Evolutionary conservation across 2,797 vertebrate genomes (phyloP).

Genomic region (Poecilia wingei): DNA sequence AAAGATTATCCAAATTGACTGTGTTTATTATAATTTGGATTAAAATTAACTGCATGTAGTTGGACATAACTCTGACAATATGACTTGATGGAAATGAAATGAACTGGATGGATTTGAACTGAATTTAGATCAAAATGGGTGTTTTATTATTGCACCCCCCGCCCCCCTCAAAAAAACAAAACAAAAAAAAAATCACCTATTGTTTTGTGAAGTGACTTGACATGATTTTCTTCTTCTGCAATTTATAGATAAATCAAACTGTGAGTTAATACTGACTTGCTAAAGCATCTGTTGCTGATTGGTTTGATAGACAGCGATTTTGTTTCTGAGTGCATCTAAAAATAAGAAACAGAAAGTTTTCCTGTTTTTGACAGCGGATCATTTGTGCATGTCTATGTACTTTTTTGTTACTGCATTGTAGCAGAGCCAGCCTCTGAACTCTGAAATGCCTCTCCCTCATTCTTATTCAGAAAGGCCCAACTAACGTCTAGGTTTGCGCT

Average conservation of each 20-base stretch:
- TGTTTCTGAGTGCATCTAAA: background rate
- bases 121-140: background rate
- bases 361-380: constrained; percentile 13
- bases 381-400: constrained; percentile 16
- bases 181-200: background rate
- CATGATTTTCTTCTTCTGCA: background rate
- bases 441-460: constrained; percentile 24
- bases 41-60: background rate
- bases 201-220: background rate
- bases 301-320: background rate
- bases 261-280: background rate
- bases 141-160: background rate
- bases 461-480: constrained; percentile 38
- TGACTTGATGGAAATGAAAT: background rate
- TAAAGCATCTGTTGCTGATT: background rate
- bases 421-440: constrained; percentile 18
- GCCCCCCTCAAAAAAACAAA: too few relatives aligned
- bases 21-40: background rate
- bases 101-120: background rate
- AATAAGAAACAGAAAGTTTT: background rate
- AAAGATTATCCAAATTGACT: background rate
- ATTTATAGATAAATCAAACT: background rate
- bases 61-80: background rate
- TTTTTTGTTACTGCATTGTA: constrained; percentile 12
- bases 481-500: constrained; percentile 64